Conservation (phyloP, 1,140 invertebrate genomes). For the Venturia canescens region DNA sequence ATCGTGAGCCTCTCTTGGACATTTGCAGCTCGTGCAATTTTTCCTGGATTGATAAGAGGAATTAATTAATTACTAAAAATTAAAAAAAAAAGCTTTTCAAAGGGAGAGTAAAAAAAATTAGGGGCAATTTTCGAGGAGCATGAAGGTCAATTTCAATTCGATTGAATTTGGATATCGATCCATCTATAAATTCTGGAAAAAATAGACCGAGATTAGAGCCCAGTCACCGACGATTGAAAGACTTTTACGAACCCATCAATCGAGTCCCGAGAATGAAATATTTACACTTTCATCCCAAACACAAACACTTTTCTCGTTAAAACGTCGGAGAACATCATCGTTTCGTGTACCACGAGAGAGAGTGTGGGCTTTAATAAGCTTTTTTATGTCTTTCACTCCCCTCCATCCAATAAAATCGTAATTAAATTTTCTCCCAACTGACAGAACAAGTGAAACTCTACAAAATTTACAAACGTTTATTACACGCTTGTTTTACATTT, state of each 20-base stretch:
- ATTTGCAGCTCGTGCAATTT: constrained; percentile 92
- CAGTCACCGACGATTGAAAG: constrained; percentile 1
- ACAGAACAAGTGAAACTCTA: background rate
- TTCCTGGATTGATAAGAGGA: constrained; percentile 79
- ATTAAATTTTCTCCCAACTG: background rate
- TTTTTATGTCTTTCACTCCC: background rate
- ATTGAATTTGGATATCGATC: constrained; percentile 9
- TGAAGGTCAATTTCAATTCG: background rate
- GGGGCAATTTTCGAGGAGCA: background rate
- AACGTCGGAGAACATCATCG: background rate
- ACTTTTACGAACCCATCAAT: background rate
- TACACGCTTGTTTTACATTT: background rate
- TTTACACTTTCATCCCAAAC: background rate
- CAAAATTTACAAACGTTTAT: background rate
- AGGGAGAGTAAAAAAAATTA: background rate
- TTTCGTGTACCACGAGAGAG: no score
- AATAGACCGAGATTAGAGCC: background rate
- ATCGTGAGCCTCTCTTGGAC: constrained; percentile 89
- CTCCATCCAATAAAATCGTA: background rate
- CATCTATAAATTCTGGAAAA: constrained; percentile 54
- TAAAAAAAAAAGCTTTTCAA: background rate
- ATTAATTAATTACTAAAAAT: background rate
- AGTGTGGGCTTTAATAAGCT: background rate
- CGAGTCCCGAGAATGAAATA: background rate
- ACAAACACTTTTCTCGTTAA: background rate